Conservation (phyloP, 2,797 vertebrate genomes). For the Pagetopsis macropterus region DNA sequence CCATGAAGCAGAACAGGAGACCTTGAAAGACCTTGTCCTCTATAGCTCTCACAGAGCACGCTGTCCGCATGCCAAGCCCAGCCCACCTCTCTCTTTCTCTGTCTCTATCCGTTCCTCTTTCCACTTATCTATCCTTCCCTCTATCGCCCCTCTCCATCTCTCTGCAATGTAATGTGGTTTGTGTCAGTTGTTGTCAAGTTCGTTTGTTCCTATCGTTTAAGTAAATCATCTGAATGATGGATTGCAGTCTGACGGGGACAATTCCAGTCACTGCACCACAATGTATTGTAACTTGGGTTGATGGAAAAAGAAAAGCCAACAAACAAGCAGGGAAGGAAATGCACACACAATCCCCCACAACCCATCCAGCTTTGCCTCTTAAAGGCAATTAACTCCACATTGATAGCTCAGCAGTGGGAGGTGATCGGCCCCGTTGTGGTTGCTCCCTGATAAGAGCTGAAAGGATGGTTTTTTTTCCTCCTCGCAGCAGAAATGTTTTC, state of each 20-base stretch:
- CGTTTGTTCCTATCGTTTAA: slow-evolving; percentile 57
- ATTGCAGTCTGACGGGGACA: slow-evolving; percentile 36
- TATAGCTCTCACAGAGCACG: slow-evolving; percentile 52
- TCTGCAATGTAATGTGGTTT: slow-evolving; percentile 57
- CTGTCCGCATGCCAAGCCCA: slow-evolving; percentile 61
- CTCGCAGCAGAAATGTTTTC: slow-evolving; percentile 38
- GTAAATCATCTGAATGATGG: slow-evolving; percentile 59
- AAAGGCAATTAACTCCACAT: slow-evolving; percentile 79
- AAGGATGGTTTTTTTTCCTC: slow-evolving; percentile 33
- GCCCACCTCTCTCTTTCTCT: slow-evolving; percentile 42
- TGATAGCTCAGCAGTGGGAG: slow-evolving; percentile 78
- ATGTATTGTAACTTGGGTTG: slow-evolving; percentile 27
- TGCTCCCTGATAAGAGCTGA: slow-evolving; percentile 73
- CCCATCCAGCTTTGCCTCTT: slow-evolving; percentile 40
- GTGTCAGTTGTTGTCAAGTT: slow-evolving; percentile 61
- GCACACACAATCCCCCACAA: neutral
- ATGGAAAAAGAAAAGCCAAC: slow-evolving; percentile 30
- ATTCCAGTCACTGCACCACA: slow-evolving; percentile 13
- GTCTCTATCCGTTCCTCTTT: slow-evolving; percentile 19
- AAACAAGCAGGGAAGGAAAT: slow-evolving; percentile 28
- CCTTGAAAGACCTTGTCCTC: slow-evolving; percentile 79
- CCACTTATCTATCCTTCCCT: slow-evolving; percentile 57
- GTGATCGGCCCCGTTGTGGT: slow-evolving; percentile 68
- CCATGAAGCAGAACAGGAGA: slow-evolving; percentile 60
- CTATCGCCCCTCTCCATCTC: slow-evolving; percentile 56